phyloP scores from a whole-genome alignment of 1,140 invertebrate genomes.

The Eciton burchellii region DNA sequence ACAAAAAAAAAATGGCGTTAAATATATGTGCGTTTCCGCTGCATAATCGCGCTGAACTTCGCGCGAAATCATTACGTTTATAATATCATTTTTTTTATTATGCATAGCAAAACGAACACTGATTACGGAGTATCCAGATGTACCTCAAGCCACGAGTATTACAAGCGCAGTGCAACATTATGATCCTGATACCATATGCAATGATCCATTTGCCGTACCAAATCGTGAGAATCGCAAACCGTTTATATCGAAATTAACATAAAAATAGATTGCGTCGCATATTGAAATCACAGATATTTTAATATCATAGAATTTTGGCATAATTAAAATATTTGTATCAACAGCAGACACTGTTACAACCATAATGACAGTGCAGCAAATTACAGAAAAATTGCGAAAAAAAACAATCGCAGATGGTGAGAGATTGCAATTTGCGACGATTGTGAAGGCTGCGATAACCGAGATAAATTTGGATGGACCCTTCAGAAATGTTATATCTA shows the following conservation, averaged over 20 bases:
- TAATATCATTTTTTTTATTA: constrained; percentile 18
- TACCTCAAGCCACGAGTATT: constrained; percentile 77
- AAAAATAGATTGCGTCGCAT: background rate
- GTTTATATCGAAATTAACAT: background rate
- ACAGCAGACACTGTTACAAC: constrained; percentile 82
- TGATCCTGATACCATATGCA: constrained; percentile 71
- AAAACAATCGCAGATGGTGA: constrained; percentile 51
- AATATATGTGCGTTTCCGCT: constrained; percentile 74
- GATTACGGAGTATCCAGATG: constrained; percentile 84
- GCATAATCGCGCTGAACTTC: background rate
- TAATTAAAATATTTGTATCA: constrained; percentile 13
- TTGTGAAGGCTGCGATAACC: constrained; percentile 82
- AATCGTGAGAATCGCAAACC: constrained; percentile 77
- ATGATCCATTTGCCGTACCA: constrained; percentile 79
- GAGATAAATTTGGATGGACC: constrained; percentile 83
- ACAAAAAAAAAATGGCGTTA: constrained; percentile 76
- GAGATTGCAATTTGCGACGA: constrained; percentile 81
- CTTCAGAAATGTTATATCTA: constrained; percentile 67
- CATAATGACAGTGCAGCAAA: constrained; percentile 84
- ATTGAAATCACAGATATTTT: no score
- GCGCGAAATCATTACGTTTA: background rate
- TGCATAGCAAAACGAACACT: constrained; percentile 78
- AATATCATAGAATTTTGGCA: background rate
- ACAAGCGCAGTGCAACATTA: constrained; percentile 72
- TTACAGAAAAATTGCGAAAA: constrained; percentile 79